phyloP scores from a whole-genome alignment of 2,113 vertebrate genomes.

The Verasper variegatus region DNA sequence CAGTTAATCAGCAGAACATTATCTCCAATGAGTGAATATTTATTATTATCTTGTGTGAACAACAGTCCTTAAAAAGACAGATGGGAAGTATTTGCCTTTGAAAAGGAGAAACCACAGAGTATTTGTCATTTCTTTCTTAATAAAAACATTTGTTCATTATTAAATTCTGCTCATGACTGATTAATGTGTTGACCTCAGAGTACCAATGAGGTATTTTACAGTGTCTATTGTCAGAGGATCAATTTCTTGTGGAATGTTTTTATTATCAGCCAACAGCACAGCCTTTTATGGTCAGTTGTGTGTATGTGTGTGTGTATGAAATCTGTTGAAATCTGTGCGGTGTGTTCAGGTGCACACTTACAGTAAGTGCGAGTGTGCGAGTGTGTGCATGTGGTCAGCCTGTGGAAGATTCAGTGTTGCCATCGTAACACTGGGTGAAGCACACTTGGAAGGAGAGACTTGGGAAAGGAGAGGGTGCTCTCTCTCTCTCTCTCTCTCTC shows the following conservation, averaged over 20 bases:
- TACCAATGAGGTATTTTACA: background rate
- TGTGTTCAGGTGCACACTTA: constrained; percentile 26
- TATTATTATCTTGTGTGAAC: background rate
- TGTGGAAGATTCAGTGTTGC: constrained; percentile 60
- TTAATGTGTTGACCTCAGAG: background rate
- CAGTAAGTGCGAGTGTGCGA: constrained; percentile 18
- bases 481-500: constrained; percentile 21
- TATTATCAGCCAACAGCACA: background rate
- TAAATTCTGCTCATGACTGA: background rate
- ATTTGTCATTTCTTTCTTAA: background rate
- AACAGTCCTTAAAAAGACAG: background rate
- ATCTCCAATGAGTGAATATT: background rate
- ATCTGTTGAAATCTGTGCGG: background rate
- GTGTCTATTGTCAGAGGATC: background rate
- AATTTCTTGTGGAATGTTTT: background rate
- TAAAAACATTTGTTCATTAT: background rate
- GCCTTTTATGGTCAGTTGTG: background rate
- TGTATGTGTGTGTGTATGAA: background rate
- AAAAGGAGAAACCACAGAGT: background rate
- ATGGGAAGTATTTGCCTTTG: background rate
- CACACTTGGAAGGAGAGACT: constrained; percentile 49
- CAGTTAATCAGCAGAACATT: background rate
- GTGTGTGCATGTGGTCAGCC: constrained; percentile 53
- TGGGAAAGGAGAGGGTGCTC: constrained; percentile 44
- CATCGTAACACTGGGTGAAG: constrained; percentile 65